phyloP scores from a whole-genome alignment of 1,140 invertebrate genomes.

The Catajapyx aquilonaris region DNA sequence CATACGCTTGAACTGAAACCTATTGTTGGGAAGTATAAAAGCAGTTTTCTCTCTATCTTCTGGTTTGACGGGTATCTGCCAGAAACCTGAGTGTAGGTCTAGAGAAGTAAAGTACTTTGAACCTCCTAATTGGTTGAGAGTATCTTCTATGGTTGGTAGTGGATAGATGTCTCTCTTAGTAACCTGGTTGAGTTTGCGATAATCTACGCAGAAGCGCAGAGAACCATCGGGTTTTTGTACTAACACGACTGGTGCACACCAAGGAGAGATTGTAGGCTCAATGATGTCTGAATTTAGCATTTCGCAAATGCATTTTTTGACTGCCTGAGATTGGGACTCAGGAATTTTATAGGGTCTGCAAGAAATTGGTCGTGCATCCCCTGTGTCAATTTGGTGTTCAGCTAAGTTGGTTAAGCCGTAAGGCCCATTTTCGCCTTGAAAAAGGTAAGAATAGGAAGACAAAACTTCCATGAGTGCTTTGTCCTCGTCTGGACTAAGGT shows the following conservation, averaged over 20 bases:
- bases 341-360: too few species aligned
- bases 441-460: too few species aligned
- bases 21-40: slow-evolving; percentile 16
- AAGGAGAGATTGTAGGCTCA: slow-evolving; percentile 20
- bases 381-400: too few species aligned
- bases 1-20: slow-evolving; percentile 9
- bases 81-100: slow-evolving; percentile 16
- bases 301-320: too few species aligned
- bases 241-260: slow-evolving; percentile 24
- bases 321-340: too few species aligned
- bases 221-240: slow-evolving; percentile 26
- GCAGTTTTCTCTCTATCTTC: slow-evolving; percentile 19
- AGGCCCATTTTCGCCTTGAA: too few species aligned
- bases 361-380: too few species aligned
- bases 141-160: slow-evolving; percentile 19
- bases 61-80: slow-evolving; percentile 19
- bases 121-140: slow-evolving; percentile 14
- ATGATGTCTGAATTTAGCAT: slow-evolving; percentile 19
- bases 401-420: too few species aligned
- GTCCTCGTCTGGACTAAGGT: too few species aligned
- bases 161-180: slow-evolving; percentile 19
- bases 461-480: too few species aligned
- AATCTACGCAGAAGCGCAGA: slow-evolving; percentile 23
- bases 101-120: slow-evolving; percentile 14
- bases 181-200: slow-evolving; percentile 18